Base-by-base conservation (phyloP, 1,140 invertebrate species). In the Platorchestia sp. region DNA sequence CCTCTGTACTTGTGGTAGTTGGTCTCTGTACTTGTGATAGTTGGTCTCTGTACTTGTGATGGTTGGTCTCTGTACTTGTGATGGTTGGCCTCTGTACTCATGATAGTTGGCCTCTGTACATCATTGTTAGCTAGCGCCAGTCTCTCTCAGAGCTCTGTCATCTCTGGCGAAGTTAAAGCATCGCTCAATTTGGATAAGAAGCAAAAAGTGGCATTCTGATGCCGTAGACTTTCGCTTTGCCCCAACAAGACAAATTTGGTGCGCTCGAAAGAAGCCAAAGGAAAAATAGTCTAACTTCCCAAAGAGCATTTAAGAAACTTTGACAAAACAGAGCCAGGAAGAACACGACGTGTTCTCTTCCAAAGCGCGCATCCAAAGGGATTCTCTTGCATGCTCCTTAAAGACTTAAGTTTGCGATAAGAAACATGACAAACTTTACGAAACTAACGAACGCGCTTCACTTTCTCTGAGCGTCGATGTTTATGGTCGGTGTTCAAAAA, bases 151-250 rank as follows among this genome's bases (percentile, higher is more conserved):
- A 75, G 59, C 59, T 75, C 36, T 75, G 59, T 75, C 59, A 75
- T 36, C 59, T 14, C 27, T 75, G 14, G 7, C 41, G 27, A 89
- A 89, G 87, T 89, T 89, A 42, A 10, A 44, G 41, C 87, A 42
- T 5, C 22, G 43, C 27, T 89, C 87, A 89, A 89, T 89, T 89
- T 89, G 41, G 87, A 89, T 89, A 41, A 89, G 87, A 89, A 44
- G 87, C 87, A 89, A 89, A 89, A 89, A 89, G 87, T 41, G 10
- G n/a, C 87, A 89, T 89, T 89, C 87, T 36, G 87, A 89, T 89
- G 27, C 87, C 86, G 36, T 89, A 89, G 87, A 27, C 87, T 27
- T 42, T 89, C 87, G 87, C 42, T 27, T 75, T 42, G 87, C 10
- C 87, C 42, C 87, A 89, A 27, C 87, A 89, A 89, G 43, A 89